These are phyloP conservation scores for Solenodon paradoxus DNA, from an alignment of 2,113 vertebrate genomes.

Conservation along the genomic window DNA sequence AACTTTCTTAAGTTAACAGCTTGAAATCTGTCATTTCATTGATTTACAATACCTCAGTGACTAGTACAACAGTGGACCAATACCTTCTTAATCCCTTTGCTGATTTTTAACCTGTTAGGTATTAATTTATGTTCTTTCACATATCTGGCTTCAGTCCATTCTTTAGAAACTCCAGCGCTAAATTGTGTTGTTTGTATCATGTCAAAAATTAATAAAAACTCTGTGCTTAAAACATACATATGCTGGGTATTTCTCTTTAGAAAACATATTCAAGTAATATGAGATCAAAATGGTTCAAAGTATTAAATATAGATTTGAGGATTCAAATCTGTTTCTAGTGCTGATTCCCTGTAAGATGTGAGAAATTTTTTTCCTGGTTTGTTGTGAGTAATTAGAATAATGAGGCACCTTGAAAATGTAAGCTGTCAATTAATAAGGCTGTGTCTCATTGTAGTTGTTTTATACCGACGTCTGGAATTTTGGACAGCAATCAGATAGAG, in stretches of 20 bases:
- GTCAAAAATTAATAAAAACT: conserved; percentile 39
- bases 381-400: conserved; percentile 67
- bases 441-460: conserved; percentile 45
- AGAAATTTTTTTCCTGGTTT: conserved; percentile 16
- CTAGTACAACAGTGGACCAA: not conserved
- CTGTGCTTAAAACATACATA: not conserved
- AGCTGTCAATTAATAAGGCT: conserved; percentile 66
- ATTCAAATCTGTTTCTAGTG: conserved; percentile 32
- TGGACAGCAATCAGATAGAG: conserved; percentile 52
- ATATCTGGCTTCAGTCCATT: not conserved
- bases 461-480: conserved; percentile 29
- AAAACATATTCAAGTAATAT: not conserved
- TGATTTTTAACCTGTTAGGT: conserved; percentile 21
- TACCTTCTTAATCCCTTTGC: conserved; percentile 16
- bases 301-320: conserved; percentile 30
- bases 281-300: not conserved
- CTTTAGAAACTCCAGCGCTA: conserved; percentile 3
- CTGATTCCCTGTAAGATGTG: conserved; percentile 46
- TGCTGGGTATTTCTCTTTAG: not conserved
- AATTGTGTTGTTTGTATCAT: not conserved
- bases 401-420: conserved; percentile 62
- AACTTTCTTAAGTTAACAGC: conserved; percentile 16
- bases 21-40: conserved; percentile 38
- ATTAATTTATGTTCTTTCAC: conserved; percentile 25
- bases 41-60: not conserved